phyloP scores from a whole-genome alignment of 2,888 invertebrate genomes.

The Eurytoma californica region DNA sequence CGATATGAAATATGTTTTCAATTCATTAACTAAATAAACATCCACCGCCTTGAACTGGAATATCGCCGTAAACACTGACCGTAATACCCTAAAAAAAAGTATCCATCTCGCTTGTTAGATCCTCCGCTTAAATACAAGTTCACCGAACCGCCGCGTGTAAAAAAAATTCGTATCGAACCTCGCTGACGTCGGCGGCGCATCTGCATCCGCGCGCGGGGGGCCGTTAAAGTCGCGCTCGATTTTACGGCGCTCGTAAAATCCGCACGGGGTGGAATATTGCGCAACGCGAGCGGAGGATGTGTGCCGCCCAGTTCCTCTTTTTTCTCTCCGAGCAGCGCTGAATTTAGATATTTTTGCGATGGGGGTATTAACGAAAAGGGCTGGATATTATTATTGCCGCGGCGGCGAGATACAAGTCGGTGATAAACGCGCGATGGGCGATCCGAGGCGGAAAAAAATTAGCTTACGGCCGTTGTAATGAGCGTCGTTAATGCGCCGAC shows the following conservation, averaged over 20 bases:
- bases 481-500: slow-evolving; percentile 32
- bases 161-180: slow-evolving; percentile 57
- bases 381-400: slow-evolving; percentile 18
- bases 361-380: background rate
- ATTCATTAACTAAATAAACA: too few relatives aligned
- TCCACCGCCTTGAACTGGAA: too few relatives aligned
- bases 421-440: slow-evolving; percentile 15
- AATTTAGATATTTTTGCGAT: slow-evolving; percentile 42
- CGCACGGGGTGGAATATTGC: slow-evolving; percentile 61
- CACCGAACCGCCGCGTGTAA: background rate
- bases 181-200: slow-evolving; percentile 54
- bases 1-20: too few relatives aligned
- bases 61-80: too few relatives aligned
- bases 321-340: background rate
- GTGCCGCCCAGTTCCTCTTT: background rate
- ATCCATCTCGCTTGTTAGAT: too few relatives aligned
- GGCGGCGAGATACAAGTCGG: slow-evolving; percentile 3
- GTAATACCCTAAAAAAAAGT: too few relatives aligned
- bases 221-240: slow-evolving; percentile 67
- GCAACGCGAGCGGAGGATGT: slow-evolving; percentile 53
- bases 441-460: slow-evolving; percentile 16
- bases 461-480: slow-evolving; percentile 23
- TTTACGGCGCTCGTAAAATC: slow-evolving; percentile 66
- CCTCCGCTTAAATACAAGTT: too few relatives aligned
- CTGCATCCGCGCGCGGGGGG: slow-evolving; percentile 69